These are phyloP conservation scores for Epicauta chinensis DNA, from an alignment of 1,140 invertebrate species.

Conservation along the genomic window DNA sequence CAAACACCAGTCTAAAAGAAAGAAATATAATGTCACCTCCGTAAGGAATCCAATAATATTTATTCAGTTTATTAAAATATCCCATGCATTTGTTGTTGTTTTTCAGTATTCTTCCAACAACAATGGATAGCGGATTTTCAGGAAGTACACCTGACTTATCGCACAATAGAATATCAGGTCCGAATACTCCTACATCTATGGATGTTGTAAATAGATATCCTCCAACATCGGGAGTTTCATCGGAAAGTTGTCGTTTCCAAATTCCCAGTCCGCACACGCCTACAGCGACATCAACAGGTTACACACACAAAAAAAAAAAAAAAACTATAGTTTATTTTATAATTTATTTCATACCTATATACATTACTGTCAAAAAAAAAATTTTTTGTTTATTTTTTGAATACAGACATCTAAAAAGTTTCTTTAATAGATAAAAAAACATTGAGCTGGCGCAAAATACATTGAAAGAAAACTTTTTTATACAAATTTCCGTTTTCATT, in stretches of 20 bases:
- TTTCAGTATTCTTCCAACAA: constrained; percentile 37
- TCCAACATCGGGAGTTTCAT: constrained; percentile 35
- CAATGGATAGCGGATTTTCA: constrained; percentile 39
- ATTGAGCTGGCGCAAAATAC: too few species aligned
- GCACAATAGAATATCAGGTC: constrained; percentile 41
- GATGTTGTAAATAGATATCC: constrained; percentile 42
- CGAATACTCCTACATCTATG: constrained; percentile 45
- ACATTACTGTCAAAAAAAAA: too few species aligned
- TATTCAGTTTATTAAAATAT: background rate
- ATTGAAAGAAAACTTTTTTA: too few species aligned
- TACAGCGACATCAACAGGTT: constrained; percentile 32
- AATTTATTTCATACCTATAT: too few species aligned
- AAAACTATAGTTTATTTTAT: too few species aligned
- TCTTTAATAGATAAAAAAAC: too few species aligned
- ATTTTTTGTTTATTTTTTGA: too few species aligned
- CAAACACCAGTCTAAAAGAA: constrained; percentile 77
- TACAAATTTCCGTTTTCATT: too few species aligned
- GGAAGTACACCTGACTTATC: constrained; percentile 33
- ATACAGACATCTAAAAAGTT: too few species aligned
- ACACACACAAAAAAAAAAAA: background rate
- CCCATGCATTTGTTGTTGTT: constrained; percentile 8
- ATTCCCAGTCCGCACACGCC: constrained; percentile 47
- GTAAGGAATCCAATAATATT: constrained; percentile 31
- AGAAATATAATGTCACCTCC: constrained; percentile 43
- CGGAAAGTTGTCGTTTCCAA: constrained; percentile 43